phyloP scores from a whole-genome alignment of 2,888 invertebrate species.

The Rotaria magnacalcarata region DNA sequence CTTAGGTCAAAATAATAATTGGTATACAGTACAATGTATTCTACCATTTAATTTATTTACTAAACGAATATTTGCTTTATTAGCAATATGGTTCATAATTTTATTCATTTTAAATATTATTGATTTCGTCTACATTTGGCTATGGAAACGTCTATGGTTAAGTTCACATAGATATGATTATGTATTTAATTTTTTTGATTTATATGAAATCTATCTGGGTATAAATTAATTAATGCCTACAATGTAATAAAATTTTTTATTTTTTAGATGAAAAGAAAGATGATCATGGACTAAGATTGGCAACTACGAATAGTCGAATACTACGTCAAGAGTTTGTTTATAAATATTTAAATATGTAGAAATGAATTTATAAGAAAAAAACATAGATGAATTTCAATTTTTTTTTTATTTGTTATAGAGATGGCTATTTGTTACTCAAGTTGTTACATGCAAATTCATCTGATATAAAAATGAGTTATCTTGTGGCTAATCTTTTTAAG shows the following conservation, averaged over 20 bases:
- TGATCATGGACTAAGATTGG: not conserved
- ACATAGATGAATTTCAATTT: not conserved
- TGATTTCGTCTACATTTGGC: not conserved
- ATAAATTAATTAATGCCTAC: not conserved
- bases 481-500: not conserved
- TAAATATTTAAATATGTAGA: not conserved
- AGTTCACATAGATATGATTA: not conserved
- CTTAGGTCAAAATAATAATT: not conserved
- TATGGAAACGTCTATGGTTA: not conserved
- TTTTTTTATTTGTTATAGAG: not conserved
- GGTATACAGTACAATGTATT: not conserved
- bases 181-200: not conserved
- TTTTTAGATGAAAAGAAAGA: not conserved
- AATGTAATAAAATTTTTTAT: not conserved
- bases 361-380: not conserved
- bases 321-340: not conserved
- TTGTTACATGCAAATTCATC: not conserved
- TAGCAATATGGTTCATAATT: not conserved
- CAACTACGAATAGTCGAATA: not conserved
- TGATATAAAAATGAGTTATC: not conserved
- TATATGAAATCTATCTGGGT: not conserved
- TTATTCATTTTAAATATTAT: not conserved
- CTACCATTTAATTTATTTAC: conserved; percentile 4
- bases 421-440: not conserved
- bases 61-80: not conserved